Conservation (phyloP, 2,888 invertebrate genomes). For the Orthosia incerta region DNA sequence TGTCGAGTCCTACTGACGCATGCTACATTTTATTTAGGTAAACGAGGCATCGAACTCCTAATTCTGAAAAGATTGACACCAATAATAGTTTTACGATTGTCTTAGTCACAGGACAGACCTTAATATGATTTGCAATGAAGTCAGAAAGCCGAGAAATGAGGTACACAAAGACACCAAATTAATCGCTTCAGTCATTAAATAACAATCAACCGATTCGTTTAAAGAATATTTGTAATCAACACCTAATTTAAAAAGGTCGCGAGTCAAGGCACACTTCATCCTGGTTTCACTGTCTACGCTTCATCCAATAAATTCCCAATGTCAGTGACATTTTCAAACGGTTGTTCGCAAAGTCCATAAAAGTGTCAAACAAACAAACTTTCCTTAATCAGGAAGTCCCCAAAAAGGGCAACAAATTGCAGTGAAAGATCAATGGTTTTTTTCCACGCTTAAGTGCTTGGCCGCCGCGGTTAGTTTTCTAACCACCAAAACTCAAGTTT, state of each 20-base stretch:
- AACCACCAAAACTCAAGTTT: constrained; percentile 71
- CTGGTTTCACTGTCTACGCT: too few species aligned
- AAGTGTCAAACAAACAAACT: constrained; percentile 42
- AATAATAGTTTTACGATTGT: constrained; percentile 11
- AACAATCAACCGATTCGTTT: background rate
- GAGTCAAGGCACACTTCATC: background rate
- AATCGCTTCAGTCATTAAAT: constrained; percentile 29
- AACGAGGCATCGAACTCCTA: constrained; percentile 45
- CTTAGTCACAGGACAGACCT: constrained; percentile 25
- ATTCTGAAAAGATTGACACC: constrained; percentile 3
- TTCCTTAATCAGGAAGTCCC: constrained; percentile 54
- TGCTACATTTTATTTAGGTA: constrained; percentile 30
- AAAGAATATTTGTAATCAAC: constrained; percentile 26
- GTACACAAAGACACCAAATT: constrained; percentile 4
- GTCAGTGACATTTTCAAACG: constrained; percentile 18
- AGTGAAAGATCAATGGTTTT: constrained; percentile 63
- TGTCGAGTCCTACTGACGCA: constrained; percentile 59
- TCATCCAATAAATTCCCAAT: constrained; percentile 5
- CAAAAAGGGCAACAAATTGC: constrained; percentile 62
- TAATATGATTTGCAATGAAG: background rate
- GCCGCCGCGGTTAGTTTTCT: constrained; percentile 52
- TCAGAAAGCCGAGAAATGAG: background rate
- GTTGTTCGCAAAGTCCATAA: constrained; percentile 18
- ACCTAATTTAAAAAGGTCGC: constrained; percentile 17
- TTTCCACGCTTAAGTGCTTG: constrained; percentile 58